Evolutionary conservation across 2,113 vertebrate genomes (phyloP).

Genomic region (Strigops habroptila): DNA sequence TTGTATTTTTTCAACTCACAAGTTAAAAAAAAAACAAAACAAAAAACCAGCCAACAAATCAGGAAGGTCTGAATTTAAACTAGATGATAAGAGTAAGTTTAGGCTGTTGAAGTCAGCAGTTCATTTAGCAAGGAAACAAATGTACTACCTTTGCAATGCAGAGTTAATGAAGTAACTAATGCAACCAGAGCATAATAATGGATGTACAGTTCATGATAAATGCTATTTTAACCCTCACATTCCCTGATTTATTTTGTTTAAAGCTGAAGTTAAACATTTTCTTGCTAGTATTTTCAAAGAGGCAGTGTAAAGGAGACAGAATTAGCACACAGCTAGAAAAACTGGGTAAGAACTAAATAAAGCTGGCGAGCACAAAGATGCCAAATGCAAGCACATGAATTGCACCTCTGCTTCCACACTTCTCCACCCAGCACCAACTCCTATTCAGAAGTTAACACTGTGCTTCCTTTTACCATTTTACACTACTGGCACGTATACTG

Average conservation of each 20-base stretch:
- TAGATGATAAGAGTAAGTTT: not conserved
- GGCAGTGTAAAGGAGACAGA: not conserved
- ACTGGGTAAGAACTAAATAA: not conserved
- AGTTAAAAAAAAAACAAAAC: not conserved
- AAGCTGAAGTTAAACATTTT: not conserved
- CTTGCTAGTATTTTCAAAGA: not conserved
- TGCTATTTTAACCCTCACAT: not conserved
- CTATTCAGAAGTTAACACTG: not conserved
- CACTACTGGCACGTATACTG: too few relatives aligned
- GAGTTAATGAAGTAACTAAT: slow-evolving; percentile 37
- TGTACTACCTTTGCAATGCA: not conserved
- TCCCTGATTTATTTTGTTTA: not conserved
- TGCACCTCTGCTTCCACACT: not conserved
- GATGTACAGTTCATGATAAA: not conserved
- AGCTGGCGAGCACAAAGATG: rapidly evolving
- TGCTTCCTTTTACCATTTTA: not conserved
- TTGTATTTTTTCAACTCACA: not conserved
- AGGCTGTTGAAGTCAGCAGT: not conserved
- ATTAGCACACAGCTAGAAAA: not conserved
- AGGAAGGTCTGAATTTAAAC: not conserved
- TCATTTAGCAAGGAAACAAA: not conserved
- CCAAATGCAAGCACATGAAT: not conserved
- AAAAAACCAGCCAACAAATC: not conserved
- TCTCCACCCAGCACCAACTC: not conserved
- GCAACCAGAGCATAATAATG: not conserved